These are phyloP conservation scores for Leucozona laternaria DNA, from an alignment of 2,888 invertebrate genomes.

Conservation along the genomic window DNA sequence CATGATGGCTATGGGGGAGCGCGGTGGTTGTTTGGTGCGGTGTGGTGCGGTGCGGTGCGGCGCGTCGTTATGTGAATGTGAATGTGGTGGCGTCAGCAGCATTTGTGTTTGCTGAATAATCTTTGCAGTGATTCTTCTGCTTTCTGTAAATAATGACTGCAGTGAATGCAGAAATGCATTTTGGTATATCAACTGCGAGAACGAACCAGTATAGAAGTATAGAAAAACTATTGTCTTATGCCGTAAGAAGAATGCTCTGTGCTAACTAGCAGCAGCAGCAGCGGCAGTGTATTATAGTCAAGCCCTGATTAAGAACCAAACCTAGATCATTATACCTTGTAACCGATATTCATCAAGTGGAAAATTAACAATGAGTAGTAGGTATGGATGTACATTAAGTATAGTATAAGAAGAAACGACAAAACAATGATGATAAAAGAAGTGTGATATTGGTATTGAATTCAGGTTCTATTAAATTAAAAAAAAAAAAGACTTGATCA, in stretches of 20 bases:
- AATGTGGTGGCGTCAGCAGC: conserved; percentile 13
- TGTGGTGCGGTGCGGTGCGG: too few species aligned
- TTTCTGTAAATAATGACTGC: conserved; percentile 65
- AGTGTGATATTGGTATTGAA: conserved; percentile 38
- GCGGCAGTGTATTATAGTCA: conserved; percentile 56
- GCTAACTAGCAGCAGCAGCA: too few species aligned
- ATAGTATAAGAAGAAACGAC: conserved; percentile 14
- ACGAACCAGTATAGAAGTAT: conserved; percentile 23
- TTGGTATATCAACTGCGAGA: conserved; percentile 26
- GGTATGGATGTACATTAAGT: too few species aligned
- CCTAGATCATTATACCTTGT: conserved; percentile 74
- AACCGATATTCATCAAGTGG: conserved; percentile 73
- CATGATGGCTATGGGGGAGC: background rate
- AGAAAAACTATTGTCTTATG: conserved; percentile 28
- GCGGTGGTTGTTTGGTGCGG: background rate
- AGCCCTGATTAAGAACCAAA: conserved; percentile 75
- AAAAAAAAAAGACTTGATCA: conserved; percentile 10
- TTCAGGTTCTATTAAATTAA: conserved; percentile 16
- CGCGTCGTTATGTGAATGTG: background rate
- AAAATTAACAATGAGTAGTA: conserved; percentile 57
- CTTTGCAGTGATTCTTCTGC: conserved; percentile 60
- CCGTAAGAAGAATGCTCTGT: conserved; percentile 55
- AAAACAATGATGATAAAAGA: conserved; percentile 14
- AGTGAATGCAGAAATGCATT: conserved; percentile 58
- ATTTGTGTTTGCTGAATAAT: conserved; percentile 38